Conservation (phyloP, 2,888 invertebrate genomes). For the Spilosoma lubricipeda region DNA sequence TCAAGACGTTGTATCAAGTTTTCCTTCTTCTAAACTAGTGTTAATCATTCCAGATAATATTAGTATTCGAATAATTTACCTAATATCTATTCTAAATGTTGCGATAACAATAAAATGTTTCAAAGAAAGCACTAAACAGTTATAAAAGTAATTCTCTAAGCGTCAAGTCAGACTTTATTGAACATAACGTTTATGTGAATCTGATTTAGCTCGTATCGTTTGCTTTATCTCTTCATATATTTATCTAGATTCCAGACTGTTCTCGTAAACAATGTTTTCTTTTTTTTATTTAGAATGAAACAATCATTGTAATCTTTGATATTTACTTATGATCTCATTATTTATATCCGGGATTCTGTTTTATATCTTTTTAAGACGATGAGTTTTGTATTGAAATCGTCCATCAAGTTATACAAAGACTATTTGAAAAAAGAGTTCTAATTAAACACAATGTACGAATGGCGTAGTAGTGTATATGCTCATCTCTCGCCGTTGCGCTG, state of each 20-base stretch:
- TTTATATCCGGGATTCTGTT: not conserved
- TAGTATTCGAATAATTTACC: not conserved
- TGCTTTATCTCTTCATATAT: slow-evolving; percentile 3
- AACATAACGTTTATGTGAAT: slow-evolving; percentile 29
- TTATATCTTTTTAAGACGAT: not conserved
- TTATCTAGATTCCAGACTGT: slow-evolving; percentile 4
- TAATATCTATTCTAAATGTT: slow-evolving; percentile 1
- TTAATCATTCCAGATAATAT: not conserved
- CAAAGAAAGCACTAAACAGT: slow-evolving; percentile 22
- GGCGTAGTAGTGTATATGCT: no score
- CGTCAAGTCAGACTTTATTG: slow-evolving; percentile 32
- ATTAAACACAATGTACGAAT: no score
- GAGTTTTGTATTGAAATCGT: not conserved
- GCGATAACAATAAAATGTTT: slow-evolving; percentile 11
- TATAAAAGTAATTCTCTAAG: slow-evolving; percentile 21
- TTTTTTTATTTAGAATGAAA: not conserved
- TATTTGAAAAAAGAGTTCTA: not conserved
- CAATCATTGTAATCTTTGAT: not conserved
- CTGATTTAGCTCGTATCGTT: slow-evolving; percentile 26
- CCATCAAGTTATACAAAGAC: not conserved
- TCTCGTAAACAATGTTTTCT: not conserved
- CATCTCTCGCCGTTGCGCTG: no score
- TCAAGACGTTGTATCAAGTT: no score
- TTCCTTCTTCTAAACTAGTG: not conserved
- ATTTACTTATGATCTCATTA: slow-evolving; percentile 2